Evolutionary conservation across 2,113 vertebrate genomes (phyloP), one percentile per base, ranked within the genome.

Genomic region (Nettapus auritus): DNA sequence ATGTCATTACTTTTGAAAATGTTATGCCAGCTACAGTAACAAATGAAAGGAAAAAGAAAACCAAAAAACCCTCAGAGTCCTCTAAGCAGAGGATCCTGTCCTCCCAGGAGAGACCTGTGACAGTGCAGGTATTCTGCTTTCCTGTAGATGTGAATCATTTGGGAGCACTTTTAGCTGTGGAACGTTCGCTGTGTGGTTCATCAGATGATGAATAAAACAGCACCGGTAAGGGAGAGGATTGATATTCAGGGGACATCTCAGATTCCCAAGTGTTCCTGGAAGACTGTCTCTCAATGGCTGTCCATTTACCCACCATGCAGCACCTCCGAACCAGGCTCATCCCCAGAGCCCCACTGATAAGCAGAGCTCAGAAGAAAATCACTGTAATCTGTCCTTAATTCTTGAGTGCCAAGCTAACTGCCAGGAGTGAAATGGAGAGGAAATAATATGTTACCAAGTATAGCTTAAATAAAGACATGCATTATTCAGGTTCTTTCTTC

Each of bases 301-400:
- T 55, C 88, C 81, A 71, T 91, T 94, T 93, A 89, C 55, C 63
- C 62, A 73, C 77, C 15, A 8, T 33, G 88, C 44, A 92, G 74
- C 2, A 0, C 63, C 53, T 76, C 70, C 0, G 0, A 66, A 87
- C 55, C 90, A 89, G 88, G 55, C 77, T 95, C 82, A 85, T 96
- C 95, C 94, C 70, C 82, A 93, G 91, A 95, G 94, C 70, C 82
- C 79, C 88, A 89, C 95, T 85, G 93, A 92, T 90, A 95, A 94
- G 69, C 85, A 86, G 62, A 93, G 77, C 90, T 95, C 88, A 50
- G 83, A 87, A 91, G 86, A 96, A 96, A 96, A 97, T 97, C 86
- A 93, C 94, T 96, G 82, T 97, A 96, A 96, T 95, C 90, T 94
- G 77, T 87, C 94, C 88, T 95, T 96, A 95, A 97, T 95, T 96